Percentiles rank a stretch among this genome's conserved stretches.
These are phyloP conservation scores for Miltochrista miniata DNA, from an alignment of 2,888 invertebrate genomes.

Conservation along the genomic window DNA sequence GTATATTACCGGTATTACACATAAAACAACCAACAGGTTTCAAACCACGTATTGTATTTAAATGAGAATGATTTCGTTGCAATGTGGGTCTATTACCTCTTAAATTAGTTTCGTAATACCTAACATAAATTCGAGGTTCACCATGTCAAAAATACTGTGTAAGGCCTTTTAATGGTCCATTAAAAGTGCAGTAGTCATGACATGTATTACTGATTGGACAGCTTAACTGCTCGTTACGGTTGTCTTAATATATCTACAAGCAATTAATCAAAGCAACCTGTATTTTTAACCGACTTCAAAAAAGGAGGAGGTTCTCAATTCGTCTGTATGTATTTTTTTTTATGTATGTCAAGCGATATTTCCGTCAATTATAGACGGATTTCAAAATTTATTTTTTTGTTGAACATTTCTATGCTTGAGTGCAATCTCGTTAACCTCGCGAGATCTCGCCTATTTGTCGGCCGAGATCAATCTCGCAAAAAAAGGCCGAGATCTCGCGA, in stretches of 20 bases:
- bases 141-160: conserved; percentile 15
- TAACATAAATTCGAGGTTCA: conserved; percentile 30
- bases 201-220: conserved; percentile 6
- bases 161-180: conserved; percentile 8
- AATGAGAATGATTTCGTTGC: conserved; percentile 63
- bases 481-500: no score
- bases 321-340: no score
- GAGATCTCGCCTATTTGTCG: no score
- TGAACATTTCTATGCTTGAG: no score
- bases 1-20: conserved; percentile 21
- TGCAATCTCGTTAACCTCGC: no score
- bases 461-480: no score
- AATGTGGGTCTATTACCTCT: conserved; percentile 47
- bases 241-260: not conserved
- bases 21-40: conserved; percentile 46
- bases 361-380: no score
- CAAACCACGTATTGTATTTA: conserved; percentile 64
- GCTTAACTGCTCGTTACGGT: conserved; percentile 3
- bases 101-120: conserved; percentile 44
- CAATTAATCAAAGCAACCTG: not conserved
- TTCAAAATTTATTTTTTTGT: no score
- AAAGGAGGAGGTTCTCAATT: no score
- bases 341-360: no score
- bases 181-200: conserved; percentile 5
- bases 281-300: no score